Base-by-base conservation (phyloP, 1,140 invertebrate species). In the Vanessa atalanta region DNA sequence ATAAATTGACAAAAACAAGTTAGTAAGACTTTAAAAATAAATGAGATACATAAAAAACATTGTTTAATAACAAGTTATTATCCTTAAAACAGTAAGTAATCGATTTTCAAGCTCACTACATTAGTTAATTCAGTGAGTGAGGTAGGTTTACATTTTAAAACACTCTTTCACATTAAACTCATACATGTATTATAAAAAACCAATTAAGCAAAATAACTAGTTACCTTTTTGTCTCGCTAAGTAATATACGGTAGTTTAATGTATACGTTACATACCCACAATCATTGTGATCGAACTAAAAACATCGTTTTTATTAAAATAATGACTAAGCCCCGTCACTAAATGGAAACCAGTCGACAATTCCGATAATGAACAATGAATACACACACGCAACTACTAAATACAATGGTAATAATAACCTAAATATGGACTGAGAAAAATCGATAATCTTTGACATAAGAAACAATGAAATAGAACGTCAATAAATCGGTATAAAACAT, bases 351-450 rank as follows among this genome's bases (percentile, higher is more conserved):
- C 82, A 81, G 63, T 75, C 64, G 72, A 75, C 87, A 87, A 88
- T 90, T 84, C 77, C 74, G 79, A 80, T 88, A 86, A 86, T 87
- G 79, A 85, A 83, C 85, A 85, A 73, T 74, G 68, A 76, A 75
- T 83, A 80, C 66, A 78, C 72, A 72, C 78, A 83, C 80, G 79
- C 81, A 85, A 86, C 76, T 78, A 78, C 78, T 73, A 83, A 87
- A 88, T 89, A 90, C 84, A 86, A 83, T 86, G 68, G 74, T 77
- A 31, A 88, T 86, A 85, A 92, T 93, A 93, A 93, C 90, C 92
- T 91, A 89, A 90, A 89, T 87, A 84, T 73, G 77, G 78, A 78
- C 80, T 71, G 76, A 73, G 88, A 92, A 93, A 93, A 93, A 93
- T 93, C 93, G 86, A 93, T 93, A 93, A 72, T 79, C 71, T 77